Base-by-base conservation (phyloP, 2,888 invertebrate genomes). In the Oscheius sp. region DNA sequence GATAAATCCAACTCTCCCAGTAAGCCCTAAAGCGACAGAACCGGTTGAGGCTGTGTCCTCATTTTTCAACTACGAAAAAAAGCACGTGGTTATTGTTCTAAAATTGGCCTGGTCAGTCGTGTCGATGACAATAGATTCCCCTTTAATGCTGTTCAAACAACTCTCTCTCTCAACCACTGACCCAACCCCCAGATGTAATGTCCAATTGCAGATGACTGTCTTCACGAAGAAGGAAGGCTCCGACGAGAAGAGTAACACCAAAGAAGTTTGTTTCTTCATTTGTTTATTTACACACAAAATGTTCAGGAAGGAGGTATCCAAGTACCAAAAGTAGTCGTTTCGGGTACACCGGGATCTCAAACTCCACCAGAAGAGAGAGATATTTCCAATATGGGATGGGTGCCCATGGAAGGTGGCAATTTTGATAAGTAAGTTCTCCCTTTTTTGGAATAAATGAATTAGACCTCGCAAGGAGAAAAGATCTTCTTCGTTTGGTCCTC, bases 401-500 rank as follows among this genome's bases (percentile, higher is more conserved):
- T 78, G 17, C 75, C 78, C n/a, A 75, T 75, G 78, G 75, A 75
- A 68, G 75, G 75, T 39, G 75, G 78, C n/a, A 78, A 78, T 52
- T 78, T 78, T 17, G 78, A 78, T 48, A 71, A 73, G 76, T 75
- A 39, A 31, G 55, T n/a, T 5, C 20, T 31, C 20, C n/a, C 5
- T 23, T 23, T 10, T 6, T 53, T 23, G 27, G 15, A 15, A 25
- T 29, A 34, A 17, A 55, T n/a, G 12, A 33, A 31, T 20, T 20
- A 31, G 55, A 17, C 61, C 61, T 8, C 74, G 75, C 42, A 76
- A 76, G 57, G 76, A 80, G 69, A 80, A 80, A 73, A 70, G 80
- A 68, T 75, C 77, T 33, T 79, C 79, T 2, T 80, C 80, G 6
- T 80, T 80, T 64, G 80, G 80, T 15, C 80, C 80, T 8, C 75